These are phyloP conservation scores for Bos indicus DNA, from an alignment of 2,113 vertebrate species.

Conservation along the genomic window DNA sequence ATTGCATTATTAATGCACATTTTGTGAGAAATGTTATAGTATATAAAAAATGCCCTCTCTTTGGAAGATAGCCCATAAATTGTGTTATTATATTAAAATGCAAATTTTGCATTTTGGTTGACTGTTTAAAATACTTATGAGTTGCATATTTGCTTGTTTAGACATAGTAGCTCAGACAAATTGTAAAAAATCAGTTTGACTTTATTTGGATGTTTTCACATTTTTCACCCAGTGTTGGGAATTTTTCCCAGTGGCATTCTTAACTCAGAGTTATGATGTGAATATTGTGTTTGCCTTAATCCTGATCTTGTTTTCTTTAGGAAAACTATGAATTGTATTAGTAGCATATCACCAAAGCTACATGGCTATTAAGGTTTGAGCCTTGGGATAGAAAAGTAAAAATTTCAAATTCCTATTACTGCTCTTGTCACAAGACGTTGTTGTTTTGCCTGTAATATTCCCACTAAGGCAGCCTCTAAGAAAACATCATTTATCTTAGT, in stretches of 20 bases:
- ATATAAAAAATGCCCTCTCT: constrained; percentile 45
- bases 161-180: neutral
- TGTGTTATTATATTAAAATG: constrained; percentile 62
- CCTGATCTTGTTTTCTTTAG: neutral
- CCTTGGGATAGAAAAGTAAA: constrained; percentile 29
- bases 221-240: neutral
- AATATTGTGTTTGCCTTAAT: constrained; percentile 47
- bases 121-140: constrained; percentile 53
- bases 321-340: constrained; percentile 36
- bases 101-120: constrained; percentile 47
- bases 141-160: constrained; percentile 28
- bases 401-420: constrained; percentile 21
- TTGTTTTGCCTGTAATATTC: neutral
- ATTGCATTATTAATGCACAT: constrained; percentile 50
- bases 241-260: constrained; percentile 25
- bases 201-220: constrained; percentile 33
- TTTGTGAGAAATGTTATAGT: constrained; percentile 54
- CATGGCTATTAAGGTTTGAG: constrained; percentile 7
- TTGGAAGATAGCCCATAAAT: constrained; percentile 48
- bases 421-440: constrained; percentile 17
- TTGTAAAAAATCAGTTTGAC: constrained; percentile 16
- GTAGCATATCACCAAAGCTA: constrained; percentile 17
- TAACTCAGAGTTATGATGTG: neutral
- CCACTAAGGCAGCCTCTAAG: constrained; percentile 29
- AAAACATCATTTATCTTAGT: constrained; percentile 59